Conservation (phyloP, 2,797 vertebrate genomes). For the Chanos chanos region DNA sequence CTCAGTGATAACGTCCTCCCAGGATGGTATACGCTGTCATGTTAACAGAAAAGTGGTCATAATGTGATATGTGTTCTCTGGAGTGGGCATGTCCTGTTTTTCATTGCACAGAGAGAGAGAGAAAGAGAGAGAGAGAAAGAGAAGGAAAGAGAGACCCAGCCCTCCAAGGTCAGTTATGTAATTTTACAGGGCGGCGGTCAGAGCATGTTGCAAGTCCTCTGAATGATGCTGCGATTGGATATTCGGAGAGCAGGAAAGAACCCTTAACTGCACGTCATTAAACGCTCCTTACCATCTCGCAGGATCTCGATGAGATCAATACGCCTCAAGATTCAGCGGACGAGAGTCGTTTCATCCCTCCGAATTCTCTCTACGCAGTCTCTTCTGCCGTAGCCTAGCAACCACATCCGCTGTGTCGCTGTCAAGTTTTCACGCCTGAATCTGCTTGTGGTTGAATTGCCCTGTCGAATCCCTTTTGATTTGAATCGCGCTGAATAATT, state of each 20-base stretch:
- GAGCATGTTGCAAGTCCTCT: not conserved
- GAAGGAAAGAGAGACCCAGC: no score
- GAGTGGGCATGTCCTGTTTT: no score
- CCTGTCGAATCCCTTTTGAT: constrained; percentile 24
- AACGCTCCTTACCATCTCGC: constrained; percentile 24
- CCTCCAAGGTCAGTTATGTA: no score
- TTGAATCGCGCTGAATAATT: constrained; percentile 15
- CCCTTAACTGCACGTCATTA: constrained; percentile 31
- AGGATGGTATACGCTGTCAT: no score
- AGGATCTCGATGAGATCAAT: constrained; percentile 38
- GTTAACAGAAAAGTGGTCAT: no score
- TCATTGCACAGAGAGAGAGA: no score
- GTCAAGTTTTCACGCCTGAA: constrained; percentile 26
- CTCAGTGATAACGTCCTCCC: no score
- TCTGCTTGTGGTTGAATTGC: constrained; percentile 35
- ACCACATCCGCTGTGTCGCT: constrained; percentile 28
- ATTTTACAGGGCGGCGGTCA: no score
- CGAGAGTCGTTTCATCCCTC: constrained; percentile 13
- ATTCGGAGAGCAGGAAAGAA: not conserved
- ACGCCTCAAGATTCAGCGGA: constrained; percentile 11
- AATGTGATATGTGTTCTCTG: no score
- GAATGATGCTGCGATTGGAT: constrained; percentile 6
- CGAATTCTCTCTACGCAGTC: constrained; percentile 20
- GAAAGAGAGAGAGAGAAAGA: no score
- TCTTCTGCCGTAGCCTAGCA: constrained; percentile 45